phyloP scores from a whole-genome alignment of 1,140 invertebrate species.

The Gonatopus flavifemur region DNA sequence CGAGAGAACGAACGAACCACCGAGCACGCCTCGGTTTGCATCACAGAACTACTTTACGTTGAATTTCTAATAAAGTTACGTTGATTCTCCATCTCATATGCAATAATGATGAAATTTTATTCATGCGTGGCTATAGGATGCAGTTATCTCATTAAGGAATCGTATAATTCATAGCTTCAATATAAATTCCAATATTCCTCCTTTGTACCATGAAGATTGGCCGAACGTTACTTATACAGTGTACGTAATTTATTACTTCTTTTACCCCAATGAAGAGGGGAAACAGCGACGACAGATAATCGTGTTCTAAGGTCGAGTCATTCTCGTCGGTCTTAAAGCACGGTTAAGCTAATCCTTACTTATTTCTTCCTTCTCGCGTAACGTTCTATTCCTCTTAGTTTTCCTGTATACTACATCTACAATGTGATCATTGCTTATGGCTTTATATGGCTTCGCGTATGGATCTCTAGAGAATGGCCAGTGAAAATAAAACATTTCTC shows the following conservation, averaged over 20 bases:
- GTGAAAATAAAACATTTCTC: slow-evolving; percentile 7
- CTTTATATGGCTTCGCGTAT: too few species aligned
- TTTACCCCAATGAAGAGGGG: slow-evolving; percentile 20
- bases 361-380: slow-evolving; percentile 37
- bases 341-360: slow-evolving; percentile 54
- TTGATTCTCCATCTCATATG: too few species aligned
- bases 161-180: too few species aligned
- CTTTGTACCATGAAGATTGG: too few species aligned
- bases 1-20: slow-evolving; percentile 46
- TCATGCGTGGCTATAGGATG: too few species aligned
- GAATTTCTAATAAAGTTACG: slow-evolving; percentile 31
- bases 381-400: slow-evolving; percentile 25
- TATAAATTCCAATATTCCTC: too few species aligned
- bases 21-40: slow-evolving; percentile 12
- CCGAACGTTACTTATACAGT: too few species aligned
- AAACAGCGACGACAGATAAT: slow-evolving; percentile 16
- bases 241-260: too few species aligned
- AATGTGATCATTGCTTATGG: slow-evolving; percentile 47
- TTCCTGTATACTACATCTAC: too few species aligned
- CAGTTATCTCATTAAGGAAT: too few species aligned
- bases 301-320: slow-evolving; percentile 28
- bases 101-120: too few species aligned
- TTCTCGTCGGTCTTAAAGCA: slow-evolving; percentile 45
- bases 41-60: slow-evolving; percentile 24
- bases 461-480: slow-evolving; percentile 30